A percentile compares a stretch with the other conserved stretches of the same genome.
Evolutionary conservation across 2,888 invertebrate genomes (phyloP).

Genomic region (Apeira syringaria): DNA sequence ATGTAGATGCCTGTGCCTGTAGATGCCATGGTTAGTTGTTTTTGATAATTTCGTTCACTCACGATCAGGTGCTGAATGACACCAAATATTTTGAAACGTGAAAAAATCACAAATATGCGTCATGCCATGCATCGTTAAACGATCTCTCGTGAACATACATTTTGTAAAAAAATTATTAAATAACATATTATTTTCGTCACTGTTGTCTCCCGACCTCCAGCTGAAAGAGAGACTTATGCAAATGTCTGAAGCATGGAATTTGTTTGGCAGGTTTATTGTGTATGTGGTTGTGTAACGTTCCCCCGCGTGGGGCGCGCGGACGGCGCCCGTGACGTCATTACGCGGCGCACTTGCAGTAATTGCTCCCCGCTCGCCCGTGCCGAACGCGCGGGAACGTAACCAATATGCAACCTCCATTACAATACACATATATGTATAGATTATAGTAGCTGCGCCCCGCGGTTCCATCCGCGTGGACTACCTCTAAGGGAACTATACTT

Average conservation of each 20-base stretch:
- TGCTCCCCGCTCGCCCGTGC: constrained; percentile 47
- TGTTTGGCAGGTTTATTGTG: background rate
- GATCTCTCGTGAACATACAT: constrained; percentile 16
- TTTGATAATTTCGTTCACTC: too few species aligned
- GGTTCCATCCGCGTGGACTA: too few species aligned
- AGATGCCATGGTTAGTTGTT: too few species aligned
- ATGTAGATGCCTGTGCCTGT: too few species aligned
- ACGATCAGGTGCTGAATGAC: too few species aligned
- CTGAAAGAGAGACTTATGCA: constrained; percentile 2
- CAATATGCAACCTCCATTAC: constrained; percentile 15
- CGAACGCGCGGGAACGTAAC: constrained; percentile 12
- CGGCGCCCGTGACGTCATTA: constrained; percentile 61
- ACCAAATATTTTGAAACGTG: too few species aligned
- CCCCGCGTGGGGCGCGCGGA: constrained; percentile 28
- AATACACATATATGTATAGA: constrained; percentile 1
- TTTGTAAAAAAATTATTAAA: constrained; percentile 8
- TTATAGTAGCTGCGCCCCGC: too few species aligned
- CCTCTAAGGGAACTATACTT: too few species aligned
- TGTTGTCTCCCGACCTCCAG: background rate
- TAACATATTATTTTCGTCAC: constrained; percentile 7
- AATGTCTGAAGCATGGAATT: constrained; percentile 1
- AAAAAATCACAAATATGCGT: constrained; percentile 3
- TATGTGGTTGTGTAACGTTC: constrained; percentile 4
- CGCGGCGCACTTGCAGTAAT: constrained; percentile 61
- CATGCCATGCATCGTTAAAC: constrained; percentile 15